Conservation (phyloP, 1,140 invertebrate species). For the Drosophila subpulchrella region DNA sequence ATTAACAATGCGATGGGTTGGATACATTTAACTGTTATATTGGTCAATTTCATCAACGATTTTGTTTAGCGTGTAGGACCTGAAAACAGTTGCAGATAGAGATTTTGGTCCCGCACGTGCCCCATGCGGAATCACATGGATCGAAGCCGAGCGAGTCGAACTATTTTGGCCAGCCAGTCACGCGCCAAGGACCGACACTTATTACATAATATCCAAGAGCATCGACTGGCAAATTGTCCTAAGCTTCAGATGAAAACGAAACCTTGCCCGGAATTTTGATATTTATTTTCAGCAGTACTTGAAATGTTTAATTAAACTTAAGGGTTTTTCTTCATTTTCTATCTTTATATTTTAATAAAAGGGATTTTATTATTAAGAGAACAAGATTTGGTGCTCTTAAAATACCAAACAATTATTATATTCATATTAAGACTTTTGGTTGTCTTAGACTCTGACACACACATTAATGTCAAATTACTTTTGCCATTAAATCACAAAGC, state of each 20-base stretch:
- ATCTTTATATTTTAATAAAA: too few relatives aligned
- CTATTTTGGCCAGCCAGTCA: slow-evolving; percentile 21
- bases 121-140: slow-evolving; percentile 11
- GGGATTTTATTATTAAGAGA: too few relatives aligned
- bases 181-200: slow-evolving; percentile 30
- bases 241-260: not conserved
- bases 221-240: slow-evolving; percentile 22
- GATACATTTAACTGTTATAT: too few relatives aligned
- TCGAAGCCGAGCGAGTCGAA: not conserved
- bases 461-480: not conserved
- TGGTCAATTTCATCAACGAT: too few relatives aligned
- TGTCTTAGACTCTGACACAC: too few relatives aligned
- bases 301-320: too few relatives aligned
- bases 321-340: too few relatives aligned
- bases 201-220: slow-evolving; percentile 33
- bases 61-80: too few relatives aligned
- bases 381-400: too few relatives aligned
- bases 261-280: not conserved
- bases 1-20: too few relatives aligned
- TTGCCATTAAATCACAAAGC: not conserved
- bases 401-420: too few relatives aligned
- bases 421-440: too few relatives aligned
- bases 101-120: slow-evolving; percentile 22
- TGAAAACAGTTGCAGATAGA: slow-evolving; percentile 1
- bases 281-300: not conserved